A percentile compares a stretch with the other conserved stretches of the same genome.
phyloP scores from a whole-genome alignment of 2,113 vertebrate genomes.

The Baryphthengus martii region DNA sequence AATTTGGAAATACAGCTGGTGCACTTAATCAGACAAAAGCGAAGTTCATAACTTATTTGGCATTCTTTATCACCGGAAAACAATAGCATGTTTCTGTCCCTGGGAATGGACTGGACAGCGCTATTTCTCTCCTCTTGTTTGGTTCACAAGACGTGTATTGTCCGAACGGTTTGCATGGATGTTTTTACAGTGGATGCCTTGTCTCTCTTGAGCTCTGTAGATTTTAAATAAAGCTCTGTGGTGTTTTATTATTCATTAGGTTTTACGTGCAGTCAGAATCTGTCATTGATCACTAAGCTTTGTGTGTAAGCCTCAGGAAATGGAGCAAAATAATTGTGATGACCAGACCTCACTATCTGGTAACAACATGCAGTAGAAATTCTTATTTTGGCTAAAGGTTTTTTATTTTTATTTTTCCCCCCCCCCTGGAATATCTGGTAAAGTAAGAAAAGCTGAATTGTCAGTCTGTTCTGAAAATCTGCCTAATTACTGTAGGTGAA shows the following conservation, averaged over 20 bases:
- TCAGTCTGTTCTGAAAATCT: not conserved
- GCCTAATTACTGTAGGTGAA: not conserved
- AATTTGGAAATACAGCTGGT: not conserved
- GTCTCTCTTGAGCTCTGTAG: not conserved
- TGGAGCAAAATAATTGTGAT: not conserved
- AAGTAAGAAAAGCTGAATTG: not conserved
- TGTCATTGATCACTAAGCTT: not conserved
- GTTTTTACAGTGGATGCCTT: slow-evolving; percentile 13
- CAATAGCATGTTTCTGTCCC: slow-evolving; percentile 23
- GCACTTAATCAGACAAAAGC: slow-evolving; percentile 5
- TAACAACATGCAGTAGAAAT: not conserved
- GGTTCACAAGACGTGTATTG: slow-evolving; percentile 40
- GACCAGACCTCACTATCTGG: not conserved
- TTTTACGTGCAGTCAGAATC: not conserved
- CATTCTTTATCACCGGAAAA: slow-evolving; percentile 25
- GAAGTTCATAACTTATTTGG: slow-evolving; percentile 31
- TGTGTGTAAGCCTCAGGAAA: not conserved
- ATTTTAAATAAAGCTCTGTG: too few species aligned
- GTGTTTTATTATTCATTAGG: not conserved
- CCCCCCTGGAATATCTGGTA: not conserved
- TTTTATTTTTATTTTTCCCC: not conserved
- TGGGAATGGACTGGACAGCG: slow-evolving; percentile 24
- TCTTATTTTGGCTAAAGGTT: not conserved
- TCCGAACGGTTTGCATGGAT: not conserved
- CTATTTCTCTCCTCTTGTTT: slow-evolving; percentile 35